Evolutionary conservation across 2,113 vertebrate species (phyloP), one percentile per base, ranked within the genome.

Genomic region (Gila orcuttii): DNA sequence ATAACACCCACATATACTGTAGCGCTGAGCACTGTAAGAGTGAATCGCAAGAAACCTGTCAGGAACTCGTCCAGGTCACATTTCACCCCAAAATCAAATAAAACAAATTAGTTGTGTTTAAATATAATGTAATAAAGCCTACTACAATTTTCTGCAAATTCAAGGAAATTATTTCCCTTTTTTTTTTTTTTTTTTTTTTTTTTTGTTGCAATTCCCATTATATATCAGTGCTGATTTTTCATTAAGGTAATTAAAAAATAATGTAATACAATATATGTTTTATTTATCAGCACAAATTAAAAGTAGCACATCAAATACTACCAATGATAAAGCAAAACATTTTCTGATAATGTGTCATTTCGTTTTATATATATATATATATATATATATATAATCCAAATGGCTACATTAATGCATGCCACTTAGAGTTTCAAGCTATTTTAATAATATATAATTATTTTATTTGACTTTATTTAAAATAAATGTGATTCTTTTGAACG

Each of bases 41-140:
- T 62, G 87, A 87, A 89, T 87, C 81, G 69, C 42, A 36, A 19
- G 1, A 36, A 79, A 79, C 19, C 19, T 78, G 19, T 78, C 52
- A 79, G 31, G 28, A 78, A 59, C 52, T 77, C 73, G 9, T 68
- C 64, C n/a, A 64, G 71, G 42, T 74, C 42, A n/a, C 39, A 73
- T 73, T 73, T 73, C 39, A 73, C 39, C 39, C 21, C 4, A n/a
- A 36, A 42, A 73, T 12, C 7, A 13, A 71, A 42, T 23, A 10
- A 42, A 73, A 23, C 31, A n/a, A 71, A 71, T 42, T 23, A 42
- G 5, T 8, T 42, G 39, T 42, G 8, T 42, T 42, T 42, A 42
- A 42, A 42, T 42, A 42, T 42, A 42, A 42, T 42, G 8, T 42
- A 42, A 9, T 9, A 42, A 42, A 3, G 15, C 64, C 28, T 19